These are phyloP conservation scores for Hydrocynus forskahlii DNA, from an alignment of 2,797 vertebrate genomes.

Conservation along the genomic window DNA sequence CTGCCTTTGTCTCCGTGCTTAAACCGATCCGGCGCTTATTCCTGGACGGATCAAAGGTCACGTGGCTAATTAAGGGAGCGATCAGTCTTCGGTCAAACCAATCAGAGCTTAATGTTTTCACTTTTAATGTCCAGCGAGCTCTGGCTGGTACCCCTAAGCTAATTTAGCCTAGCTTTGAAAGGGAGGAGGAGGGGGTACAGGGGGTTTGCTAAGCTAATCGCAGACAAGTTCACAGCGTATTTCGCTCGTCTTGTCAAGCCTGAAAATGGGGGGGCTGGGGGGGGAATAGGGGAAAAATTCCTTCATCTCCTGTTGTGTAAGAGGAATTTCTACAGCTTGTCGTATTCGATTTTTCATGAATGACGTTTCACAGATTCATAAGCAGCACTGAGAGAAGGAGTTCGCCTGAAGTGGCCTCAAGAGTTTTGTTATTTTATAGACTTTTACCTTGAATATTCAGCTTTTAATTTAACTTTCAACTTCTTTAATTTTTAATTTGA, in stretches of 20 bases:
- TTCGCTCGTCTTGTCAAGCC: constrained; percentile 56
- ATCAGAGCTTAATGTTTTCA: constrained; percentile 92
- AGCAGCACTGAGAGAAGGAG: background rate
- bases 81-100: constrained; percentile 86
- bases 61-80: constrained; percentile 92
- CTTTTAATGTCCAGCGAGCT: constrained; percentile 86
- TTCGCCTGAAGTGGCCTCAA: background rate
- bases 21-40: constrained; percentile 95
- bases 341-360: constrained; percentile 69
- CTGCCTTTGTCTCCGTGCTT: constrained; percentile 89
- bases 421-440: too few species aligned
- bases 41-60: constrained; percentile 91
- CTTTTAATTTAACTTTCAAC: too few species aligned
- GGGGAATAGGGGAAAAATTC: constrained; percentile 78
- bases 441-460: too few species aligned
- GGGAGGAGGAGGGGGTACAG: constrained; percentile 48
- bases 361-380: background rate
- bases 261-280: constrained; percentile 25
- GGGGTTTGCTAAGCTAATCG: constrained; percentile 86
- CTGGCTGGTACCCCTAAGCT: constrained; percentile 93
- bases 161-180: constrained; percentile 63
- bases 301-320: constrained; percentile 86
- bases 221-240: constrained; percentile 56
- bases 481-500: too few species aligned
- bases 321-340: constrained; percentile 86